phyloP scores from a whole-genome alignment of 2,797 vertebrate species.

The Dendrocincla tyrannina region DNA sequence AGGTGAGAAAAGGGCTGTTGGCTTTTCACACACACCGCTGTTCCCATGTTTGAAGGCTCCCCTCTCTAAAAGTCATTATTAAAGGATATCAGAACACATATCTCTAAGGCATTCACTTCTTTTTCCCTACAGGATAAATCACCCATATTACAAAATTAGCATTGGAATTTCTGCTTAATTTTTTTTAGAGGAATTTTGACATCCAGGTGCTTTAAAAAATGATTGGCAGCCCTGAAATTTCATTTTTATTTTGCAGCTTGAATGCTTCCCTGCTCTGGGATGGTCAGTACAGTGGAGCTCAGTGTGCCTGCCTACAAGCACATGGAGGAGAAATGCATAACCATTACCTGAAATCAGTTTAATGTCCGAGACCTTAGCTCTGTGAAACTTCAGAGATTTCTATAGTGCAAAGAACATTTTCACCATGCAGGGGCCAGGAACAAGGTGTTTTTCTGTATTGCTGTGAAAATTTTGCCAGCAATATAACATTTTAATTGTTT shows the following conservation, averaged over 20 bases:
- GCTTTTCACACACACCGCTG: neutral
- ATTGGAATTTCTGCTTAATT: neutral
- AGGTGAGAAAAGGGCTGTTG: neutral
- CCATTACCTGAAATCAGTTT: neutral
- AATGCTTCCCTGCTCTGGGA: rapidly evolving
- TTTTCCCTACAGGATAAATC: neutral
- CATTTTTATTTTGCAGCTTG: neutral
- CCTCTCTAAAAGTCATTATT: neutral
- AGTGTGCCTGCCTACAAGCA: rapidly evolving
- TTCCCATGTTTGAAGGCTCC: neutral
- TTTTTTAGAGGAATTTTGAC: neutral
- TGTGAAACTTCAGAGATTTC: neutral
- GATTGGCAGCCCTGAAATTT: neutral
- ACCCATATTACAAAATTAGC: neutral
- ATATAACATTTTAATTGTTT: neutral
- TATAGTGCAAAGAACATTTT: neutral
- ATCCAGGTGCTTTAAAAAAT: neutral
- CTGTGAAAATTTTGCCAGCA: neutral
- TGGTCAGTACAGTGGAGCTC: rapidly evolving
- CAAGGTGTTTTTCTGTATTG: neutral
- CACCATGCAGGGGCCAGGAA: neutral
- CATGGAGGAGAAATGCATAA: neutral
- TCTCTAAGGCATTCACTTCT: neutral
- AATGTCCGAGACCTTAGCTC: neutral
- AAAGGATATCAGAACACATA: neutral